Conservation (phyloP, 92 coral and sea anemone species). For the Bergia puertoricense region DNA sequence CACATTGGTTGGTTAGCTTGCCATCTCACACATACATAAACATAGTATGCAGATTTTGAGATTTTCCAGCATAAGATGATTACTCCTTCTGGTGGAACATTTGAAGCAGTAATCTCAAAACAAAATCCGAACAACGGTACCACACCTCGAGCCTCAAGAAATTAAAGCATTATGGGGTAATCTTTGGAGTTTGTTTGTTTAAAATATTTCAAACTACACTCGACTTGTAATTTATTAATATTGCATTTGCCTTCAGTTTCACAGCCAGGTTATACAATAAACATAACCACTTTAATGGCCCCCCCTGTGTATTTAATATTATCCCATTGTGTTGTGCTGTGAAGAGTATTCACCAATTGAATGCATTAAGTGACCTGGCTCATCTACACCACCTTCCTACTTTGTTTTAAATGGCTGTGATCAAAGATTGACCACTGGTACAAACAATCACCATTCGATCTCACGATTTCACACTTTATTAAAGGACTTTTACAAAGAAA, state of each 20-base stretch:
- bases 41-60: conserved; percentile 40
- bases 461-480: conserved; percentile 39
- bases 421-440: conserved; percentile 30
- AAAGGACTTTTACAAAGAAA: conserved; percentile 17
- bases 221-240: conserved; percentile 13
- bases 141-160: not conserved
- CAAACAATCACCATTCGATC: conserved; percentile 26
- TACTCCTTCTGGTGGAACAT: not conserved
- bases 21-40: conserved; percentile 11
- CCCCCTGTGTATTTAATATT: conserved; percentile 19
- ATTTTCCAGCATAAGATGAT: conserved; percentile 21
- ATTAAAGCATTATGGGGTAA: not conserved
- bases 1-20: conserved; percentile 34
- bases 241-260: conserved; percentile 39
- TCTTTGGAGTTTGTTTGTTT: conserved; percentile 22
- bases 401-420: conserved; percentile 13
- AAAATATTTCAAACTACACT: not conserved
- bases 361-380: conserved; percentile 14
- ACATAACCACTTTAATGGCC: conserved; percentile 1
- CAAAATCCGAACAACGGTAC: not conserved
- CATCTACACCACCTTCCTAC: conserved; percentile 25
- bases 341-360: conserved; percentile 4
- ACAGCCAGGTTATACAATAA: conserved; percentile 13
- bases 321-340: conserved; percentile 33
- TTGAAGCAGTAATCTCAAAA: conserved; percentile 14